Conservation (phyloP, 2,888 invertebrate species). For the Amphipyra tragopoginis region DNA sequence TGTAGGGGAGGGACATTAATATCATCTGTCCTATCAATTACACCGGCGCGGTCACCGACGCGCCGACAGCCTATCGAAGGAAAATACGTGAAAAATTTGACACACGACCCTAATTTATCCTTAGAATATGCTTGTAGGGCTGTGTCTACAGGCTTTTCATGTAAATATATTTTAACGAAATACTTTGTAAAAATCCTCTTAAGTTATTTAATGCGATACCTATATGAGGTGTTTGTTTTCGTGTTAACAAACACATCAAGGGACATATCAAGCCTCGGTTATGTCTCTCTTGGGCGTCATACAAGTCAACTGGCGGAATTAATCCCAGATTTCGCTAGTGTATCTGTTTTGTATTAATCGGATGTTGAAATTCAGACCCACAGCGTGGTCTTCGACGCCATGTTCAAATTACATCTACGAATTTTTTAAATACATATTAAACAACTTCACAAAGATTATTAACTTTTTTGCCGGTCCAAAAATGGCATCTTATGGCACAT, state of each 20-base stretch:
- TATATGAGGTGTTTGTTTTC: conserved; percentile 12
- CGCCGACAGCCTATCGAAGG: conserved; percentile 75
- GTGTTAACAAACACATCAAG: neutral
- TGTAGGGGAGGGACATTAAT: conserved; percentile 78
- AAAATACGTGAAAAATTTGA: conserved; percentile 80
- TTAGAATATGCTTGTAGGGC: conserved; percentile 62
- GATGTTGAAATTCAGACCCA: neutral
- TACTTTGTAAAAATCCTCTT: no score
- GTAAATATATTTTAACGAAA: no score
- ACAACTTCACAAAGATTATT: no score
- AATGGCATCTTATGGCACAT: no score
- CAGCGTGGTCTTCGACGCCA: no score
- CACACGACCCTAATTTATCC: conserved; percentile 71
- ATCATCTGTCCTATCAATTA: conserved; percentile 87
- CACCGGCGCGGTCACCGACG: conserved; percentile 75
- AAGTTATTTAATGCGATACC: neutral
- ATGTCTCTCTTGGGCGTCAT: conserved; percentile 3
- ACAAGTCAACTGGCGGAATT: neutral
- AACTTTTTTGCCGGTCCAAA: no score
- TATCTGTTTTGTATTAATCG: neutral
- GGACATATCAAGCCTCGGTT: neutral
- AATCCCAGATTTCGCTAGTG: neutral
- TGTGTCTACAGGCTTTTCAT: conserved; percentile 36
- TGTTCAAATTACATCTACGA: no score
- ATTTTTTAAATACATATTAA: no score